phyloP scores from a whole-genome alignment of 2,888 invertebrate genomes.

The Neelides folsomi region DNA sequence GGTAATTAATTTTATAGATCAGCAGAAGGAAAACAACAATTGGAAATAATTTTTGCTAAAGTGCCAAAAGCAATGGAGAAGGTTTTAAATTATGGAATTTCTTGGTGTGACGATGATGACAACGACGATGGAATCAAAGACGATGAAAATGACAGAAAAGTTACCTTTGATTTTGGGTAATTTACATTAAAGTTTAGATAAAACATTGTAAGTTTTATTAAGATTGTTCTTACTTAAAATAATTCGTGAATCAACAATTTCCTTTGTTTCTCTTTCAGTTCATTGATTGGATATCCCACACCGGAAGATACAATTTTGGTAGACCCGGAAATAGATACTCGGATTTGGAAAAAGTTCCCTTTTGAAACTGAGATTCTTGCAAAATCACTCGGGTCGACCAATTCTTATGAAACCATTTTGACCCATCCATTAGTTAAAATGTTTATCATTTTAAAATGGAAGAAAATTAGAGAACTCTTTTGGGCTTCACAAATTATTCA shows the following conservation, averaged over 20 bases:
- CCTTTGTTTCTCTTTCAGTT: background rate
- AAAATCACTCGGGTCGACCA: conserved; percentile 13
- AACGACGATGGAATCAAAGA: conserved; percentile 7
- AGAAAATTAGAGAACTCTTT: conserved; percentile 14
- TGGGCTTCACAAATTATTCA: conserved; percentile 18
- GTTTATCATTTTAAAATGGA: conserved; percentile 20
- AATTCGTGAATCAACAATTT: background rate
- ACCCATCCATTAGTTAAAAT: conserved; percentile 20
- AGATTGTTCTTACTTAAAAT: too few species aligned
- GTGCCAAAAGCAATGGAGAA: conserved; percentile 16
- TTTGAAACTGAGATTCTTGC: conserved; percentile 17
- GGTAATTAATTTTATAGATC: too few species aligned
- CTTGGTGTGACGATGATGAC: conserved; percentile 10
- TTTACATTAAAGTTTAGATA: conserved; percentile 18
- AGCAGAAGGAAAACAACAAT: conserved; percentile 9
- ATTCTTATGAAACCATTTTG: conserved; percentile 11
- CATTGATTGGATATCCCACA: conserved; percentile 15
- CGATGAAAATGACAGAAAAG: conserved; percentile 4
- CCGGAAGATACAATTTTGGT: background rate
- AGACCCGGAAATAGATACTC: background rate
- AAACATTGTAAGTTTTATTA: too few species aligned
- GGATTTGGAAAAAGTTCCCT: background rate
- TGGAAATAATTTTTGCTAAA: conserved; percentile 16
- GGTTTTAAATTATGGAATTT: conserved; percentile 12
- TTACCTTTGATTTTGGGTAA: conserved; percentile 19